Evolutionary conservation across 2,113 vertebrate species (phyloP), one percentile per base, ranked within the genome.

Genomic region (Emberiza fucata): DNA sequence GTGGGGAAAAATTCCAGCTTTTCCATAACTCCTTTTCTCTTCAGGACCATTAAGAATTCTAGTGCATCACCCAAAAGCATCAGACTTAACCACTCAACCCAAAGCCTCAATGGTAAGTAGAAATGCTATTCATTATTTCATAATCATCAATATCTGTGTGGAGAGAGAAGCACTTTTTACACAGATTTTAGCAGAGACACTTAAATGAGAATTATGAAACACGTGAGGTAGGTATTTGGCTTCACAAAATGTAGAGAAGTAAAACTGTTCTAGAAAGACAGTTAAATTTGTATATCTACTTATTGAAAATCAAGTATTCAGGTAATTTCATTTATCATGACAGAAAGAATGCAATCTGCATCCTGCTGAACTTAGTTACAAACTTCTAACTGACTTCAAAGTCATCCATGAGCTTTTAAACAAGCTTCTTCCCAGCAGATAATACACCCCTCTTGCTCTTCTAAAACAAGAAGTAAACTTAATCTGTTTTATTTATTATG

Each of bases 1-100:
- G 11, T 4, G 4, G 15, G 13, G 11, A 5, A 66, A 89, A 63
- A 0, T 3, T 2, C 6, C 24, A 59, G 29, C 15, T 59, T 28
- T 44, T 78, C 8, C 17, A 19, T 27, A 87, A 6, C 13, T 71
- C 11, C 24, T 84, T 56, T 33, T 75, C 13, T 28, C 48, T 85
- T 60, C 33, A 54, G 5, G 33, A 81, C 10, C 21, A 59, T 28
- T 68, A 76, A 31, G 75, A 86, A 56, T 40, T 77, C 35, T 44
- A 51, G 6, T 39, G 48, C n/a, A 81, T 14, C 16, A 60, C 6
- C 0, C 19, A 66, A 64, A 91, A 76, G 29, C 33, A 78, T 39
- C 40, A 40, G 44, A 39, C 16, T 42, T 81, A 54, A 73, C 7
- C 9, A 42, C 12, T 42, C 24, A 63, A 56, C 50, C 40, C 40